Evolutionary conservation across 2,888 invertebrate genomes (phyloP).

Genomic region (Hydrotaea cyrtoneurina): DNA sequence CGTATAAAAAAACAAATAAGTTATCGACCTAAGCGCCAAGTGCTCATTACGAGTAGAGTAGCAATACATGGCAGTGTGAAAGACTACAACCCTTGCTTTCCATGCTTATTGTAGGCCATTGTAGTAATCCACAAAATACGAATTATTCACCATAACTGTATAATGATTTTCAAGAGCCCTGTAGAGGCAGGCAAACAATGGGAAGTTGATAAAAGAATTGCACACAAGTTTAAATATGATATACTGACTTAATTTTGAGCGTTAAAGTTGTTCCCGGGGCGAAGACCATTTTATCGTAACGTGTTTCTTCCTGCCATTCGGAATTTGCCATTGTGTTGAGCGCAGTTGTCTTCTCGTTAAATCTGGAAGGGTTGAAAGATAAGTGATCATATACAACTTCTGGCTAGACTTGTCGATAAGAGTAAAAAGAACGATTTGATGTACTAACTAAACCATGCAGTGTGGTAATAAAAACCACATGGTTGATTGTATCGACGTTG

Average conservation of each 20-base stretch:
- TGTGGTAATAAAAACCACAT: too few relatives aligned
- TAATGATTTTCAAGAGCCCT: conserved; percentile 82
- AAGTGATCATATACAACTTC: too few relatives aligned
- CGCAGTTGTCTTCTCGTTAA: conserved; percentile 86
- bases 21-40: too few relatives aligned
- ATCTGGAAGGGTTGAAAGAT: conserved; percentile 81
- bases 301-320: conserved; percentile 90
- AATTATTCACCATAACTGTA: conserved; percentile 86
- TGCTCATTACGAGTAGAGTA: too few relatives aligned
- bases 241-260: conserved; percentile 81
- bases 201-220: not conserved
- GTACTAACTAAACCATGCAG: too few relatives aligned
- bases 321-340: conserved; percentile 90
- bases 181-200: conserved; percentile 33
- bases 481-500: too few relatives aligned
- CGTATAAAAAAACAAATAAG: not conserved
- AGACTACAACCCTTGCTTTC: too few relatives aligned
- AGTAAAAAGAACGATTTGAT: too few relatives aligned
- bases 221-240: not conserved
- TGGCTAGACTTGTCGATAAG: too few relatives aligned
- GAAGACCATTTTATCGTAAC: conserved; percentile 85
- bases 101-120: too few relatives aligned
- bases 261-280: conserved; percentile 87
- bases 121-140: conserved; percentile 86
- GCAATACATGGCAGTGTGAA: too few relatives aligned